A percentile compares a stretch with the other conserved stretches of the same genome.
Evolutionary conservation across 2,888 invertebrate species (phyloP).

Genomic region (Acanthosepion pharaonis): DNA sequence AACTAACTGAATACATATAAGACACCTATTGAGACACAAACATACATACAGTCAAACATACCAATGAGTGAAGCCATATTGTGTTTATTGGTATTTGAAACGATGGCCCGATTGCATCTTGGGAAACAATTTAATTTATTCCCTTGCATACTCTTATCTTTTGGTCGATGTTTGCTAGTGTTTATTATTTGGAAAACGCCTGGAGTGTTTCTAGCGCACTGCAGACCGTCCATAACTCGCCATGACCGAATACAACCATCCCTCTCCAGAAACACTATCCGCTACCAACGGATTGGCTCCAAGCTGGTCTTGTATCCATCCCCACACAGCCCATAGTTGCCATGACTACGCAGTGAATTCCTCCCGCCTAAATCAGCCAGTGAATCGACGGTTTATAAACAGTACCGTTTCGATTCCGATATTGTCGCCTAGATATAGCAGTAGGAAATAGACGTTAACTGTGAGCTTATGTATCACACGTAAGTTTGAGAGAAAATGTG

Average conservation of each 20-base stretch:
- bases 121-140: conserved; percentile 7
- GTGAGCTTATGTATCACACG: too few relatives aligned
- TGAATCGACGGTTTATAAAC: not conserved
- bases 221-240: not conserved
- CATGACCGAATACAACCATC: not conserved
- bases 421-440: not conserved
- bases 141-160: not conserved
- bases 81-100: not conserved
- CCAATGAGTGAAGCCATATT: not conserved
- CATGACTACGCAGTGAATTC: not conserved
- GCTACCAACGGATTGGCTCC: not conserved
- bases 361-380: not conserved
- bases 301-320: not conserved
- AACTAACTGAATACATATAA: not conserved
- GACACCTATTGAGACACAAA: not conserved
- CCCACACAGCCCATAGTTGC: not conserved
- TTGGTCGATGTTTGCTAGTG: not conserved
- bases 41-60: not conserved
- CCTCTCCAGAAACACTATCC: not conserved
- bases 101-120: not conserved
- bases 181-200: not conserved
- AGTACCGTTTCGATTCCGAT: not conserved
- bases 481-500: too few relatives aligned
- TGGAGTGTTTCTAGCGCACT: not conserved
- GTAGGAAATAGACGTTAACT: too few relatives aligned